A percentile compares a stretch with the other conserved stretches of the same genome.
Conservation (phyloP, 1,140 invertebrate species). For the Cyclargus thomasi region DNA sequence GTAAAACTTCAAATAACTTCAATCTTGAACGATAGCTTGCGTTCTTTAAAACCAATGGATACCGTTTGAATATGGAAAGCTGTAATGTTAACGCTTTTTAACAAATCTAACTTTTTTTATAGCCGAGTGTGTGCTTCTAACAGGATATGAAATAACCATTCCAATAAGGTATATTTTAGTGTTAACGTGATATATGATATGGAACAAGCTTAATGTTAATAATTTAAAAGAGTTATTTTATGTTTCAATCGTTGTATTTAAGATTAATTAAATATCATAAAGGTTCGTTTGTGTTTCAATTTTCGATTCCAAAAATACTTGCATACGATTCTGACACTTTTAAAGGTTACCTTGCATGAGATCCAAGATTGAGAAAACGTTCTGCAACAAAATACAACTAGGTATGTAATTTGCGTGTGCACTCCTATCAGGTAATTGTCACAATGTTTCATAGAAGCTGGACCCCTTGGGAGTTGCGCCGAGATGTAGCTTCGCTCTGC, state of each 20-base stretch:
- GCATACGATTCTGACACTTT: too few relatives aligned
- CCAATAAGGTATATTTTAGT: slow-evolving; percentile 58
- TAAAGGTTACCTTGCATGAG: too few relatives aligned
- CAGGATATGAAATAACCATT: slow-evolving; percentile 41
- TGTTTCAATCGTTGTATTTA: slow-evolving; percentile 72
- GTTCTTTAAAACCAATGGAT: neutral
- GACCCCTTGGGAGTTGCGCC: too few relatives aligned
- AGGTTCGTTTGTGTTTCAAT: neutral
- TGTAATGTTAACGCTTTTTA: slow-evolving; percentile 2
- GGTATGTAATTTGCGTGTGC: too few relatives aligned
- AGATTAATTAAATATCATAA: slow-evolving; percentile 58
- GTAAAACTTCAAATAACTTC: neutral
- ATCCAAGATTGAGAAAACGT: too few relatives aligned
- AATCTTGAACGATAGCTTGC: neutral
- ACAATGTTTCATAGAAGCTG: too few relatives aligned
- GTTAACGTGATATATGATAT: slow-evolving; percentile 67
- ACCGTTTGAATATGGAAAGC: neutral
- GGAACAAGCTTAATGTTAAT: slow-evolving; percentile 71
- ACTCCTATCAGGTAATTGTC: too few relatives aligned
- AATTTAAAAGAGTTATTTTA: slow-evolving; percentile 70
- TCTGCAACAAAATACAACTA: too few relatives aligned
- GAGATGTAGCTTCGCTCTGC: too few relatives aligned
- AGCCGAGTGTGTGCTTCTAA: slow-evolving; percentile 3
- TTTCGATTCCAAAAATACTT: too few relatives aligned
- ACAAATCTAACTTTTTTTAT: neutral